These are phyloP conservation scores for Menidia menidia DNA, from an alignment of 2,797 vertebrate species.

Conservation along the genomic window DNA sequence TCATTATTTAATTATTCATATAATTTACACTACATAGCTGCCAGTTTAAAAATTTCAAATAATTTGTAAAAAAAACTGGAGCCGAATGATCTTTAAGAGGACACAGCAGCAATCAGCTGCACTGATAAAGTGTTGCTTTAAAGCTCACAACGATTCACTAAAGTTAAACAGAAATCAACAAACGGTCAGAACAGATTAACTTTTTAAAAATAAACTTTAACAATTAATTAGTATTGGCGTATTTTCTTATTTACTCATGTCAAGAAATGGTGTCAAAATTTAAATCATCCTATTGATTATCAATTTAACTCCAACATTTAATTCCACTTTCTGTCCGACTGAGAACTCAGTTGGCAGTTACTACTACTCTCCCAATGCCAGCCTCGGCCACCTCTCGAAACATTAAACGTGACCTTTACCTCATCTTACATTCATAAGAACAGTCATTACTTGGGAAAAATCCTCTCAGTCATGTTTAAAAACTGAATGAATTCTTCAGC, in stretches of 20 bases:
- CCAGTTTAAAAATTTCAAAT: too few relatives aligned
- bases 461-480: neutral
- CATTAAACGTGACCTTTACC: neutral
- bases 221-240: neutral
- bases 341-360: neutral
- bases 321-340: neutral
- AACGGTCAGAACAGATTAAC: too few relatives aligned
- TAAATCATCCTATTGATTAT: neutral
- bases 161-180: too few relatives aligned
- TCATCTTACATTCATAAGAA: neutral
- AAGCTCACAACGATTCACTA: too few relatives aligned
- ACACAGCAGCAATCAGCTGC: too few relatives aligned
- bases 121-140: too few relatives aligned
- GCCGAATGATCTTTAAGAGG: too few relatives aligned
- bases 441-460: neutral
- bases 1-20: too few relatives aligned
- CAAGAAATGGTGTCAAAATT: neutral
- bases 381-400: neutral
- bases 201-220: too few relatives aligned
- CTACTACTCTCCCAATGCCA: too few relatives aligned
- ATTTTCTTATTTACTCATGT: neutral
- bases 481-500: neutral
- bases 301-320: neutral
- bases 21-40: too few relatives aligned
- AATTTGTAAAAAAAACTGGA: too few relatives aligned